Conservation (phyloP, 2,888 invertebrate species). For the Smittia aterrima region DNA sequence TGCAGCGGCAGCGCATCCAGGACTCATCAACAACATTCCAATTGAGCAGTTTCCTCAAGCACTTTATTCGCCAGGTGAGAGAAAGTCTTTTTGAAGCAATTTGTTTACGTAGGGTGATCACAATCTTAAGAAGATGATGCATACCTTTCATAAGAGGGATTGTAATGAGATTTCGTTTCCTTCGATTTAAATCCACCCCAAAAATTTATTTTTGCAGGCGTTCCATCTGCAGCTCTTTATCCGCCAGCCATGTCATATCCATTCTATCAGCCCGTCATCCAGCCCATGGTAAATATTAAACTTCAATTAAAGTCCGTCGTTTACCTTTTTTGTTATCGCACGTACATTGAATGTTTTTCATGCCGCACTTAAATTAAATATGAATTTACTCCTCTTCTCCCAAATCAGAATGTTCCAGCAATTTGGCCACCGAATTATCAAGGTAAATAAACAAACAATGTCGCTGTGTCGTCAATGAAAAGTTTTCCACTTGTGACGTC, state of each 20-base stretch:
- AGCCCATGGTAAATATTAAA: slow-evolving; percentile 52
- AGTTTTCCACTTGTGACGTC: neutral
- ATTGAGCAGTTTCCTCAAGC: slow-evolving; percentile 55
- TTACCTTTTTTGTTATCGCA: slow-evolving; percentile 2
- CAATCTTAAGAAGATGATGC: slow-evolving; percentile 10
- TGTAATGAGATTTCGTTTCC: slow-evolving; percentile 18
- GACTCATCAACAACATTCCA: slow-evolving; percentile 55
- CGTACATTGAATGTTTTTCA: neutral
- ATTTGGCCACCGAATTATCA: slow-evolving; percentile 56
- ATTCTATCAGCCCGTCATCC: slow-evolving; percentile 56
- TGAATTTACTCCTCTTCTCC: slow-evolving; percentile 41
- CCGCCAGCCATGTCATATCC: slow-evolving; percentile 57
- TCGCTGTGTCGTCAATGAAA: neutral
- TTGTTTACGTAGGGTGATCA: slow-evolving; percentile 18
- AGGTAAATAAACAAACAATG: slow-evolving; percentile 47
- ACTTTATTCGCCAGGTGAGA: slow-evolving; percentile 54
- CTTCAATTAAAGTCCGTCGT: slow-evolving; percentile 17
- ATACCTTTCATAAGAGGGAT: slow-evolving; percentile 15
- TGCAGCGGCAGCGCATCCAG: slow-evolving; percentile 54
- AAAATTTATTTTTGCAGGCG: slow-evolving; percentile 47
- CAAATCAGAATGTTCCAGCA: slow-evolving; percentile 54
- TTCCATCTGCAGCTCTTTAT: slow-evolving; percentile 52
- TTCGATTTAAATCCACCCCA: neutral
- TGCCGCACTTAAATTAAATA: slow-evolving; percentile 26
- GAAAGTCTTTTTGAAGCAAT: slow-evolving; percentile 1